Percentiles rank a stretch among this genome's conserved stretches.
These are phyloP conservation scores for Lottia gigantea DNA, from an alignment of 2,888 invertebrate species.

Conservation along the genomic window DNA sequence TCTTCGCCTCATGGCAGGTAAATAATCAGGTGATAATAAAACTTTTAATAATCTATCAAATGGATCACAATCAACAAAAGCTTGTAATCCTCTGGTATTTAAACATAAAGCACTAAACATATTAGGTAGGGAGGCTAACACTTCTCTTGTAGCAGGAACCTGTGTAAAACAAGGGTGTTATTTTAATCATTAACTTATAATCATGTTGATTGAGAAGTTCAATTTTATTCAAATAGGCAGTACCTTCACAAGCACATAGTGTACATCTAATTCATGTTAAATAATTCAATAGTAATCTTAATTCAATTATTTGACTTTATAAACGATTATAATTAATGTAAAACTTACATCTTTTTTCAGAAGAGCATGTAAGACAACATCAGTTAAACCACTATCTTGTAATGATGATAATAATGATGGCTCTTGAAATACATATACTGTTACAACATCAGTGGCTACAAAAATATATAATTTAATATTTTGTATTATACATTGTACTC, in stretches of 20 bases:
- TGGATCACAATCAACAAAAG: slow-evolving; percentile 83
- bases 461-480: slow-evolving; percentile 21
- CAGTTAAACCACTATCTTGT: slow-evolving; percentile 87
- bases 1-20: slow-evolving; percentile 85
- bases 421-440: slow-evolving; percentile 77
- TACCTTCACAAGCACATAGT: no score
- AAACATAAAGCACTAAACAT: slow-evolving; percentile 86
- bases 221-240: no score
- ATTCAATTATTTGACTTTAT: no score
- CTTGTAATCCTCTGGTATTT: slow-evolving; percentile 82
- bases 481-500: no score
- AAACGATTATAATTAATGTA: no score
- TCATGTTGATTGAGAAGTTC: no score
- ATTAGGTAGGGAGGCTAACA: slow-evolving; percentile 85
- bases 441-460: slow-evolving; percentile 80
- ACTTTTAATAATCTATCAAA: slow-evolving; percentile 82
- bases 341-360: slow-evolving; percentile 81
- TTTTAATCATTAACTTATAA: no score
- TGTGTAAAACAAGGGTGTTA: slow-evolving; percentile 38
- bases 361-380: slow-evolving; percentile 85
- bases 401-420: slow-evolving; percentile 84
- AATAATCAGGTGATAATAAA: slow-evolving; percentile 82
- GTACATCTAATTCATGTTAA: no score
- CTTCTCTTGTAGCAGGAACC: slow-evolving; percentile 73
- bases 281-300: no score